Evolutionary conservation across 53 echinoderm and acorn worm species (phyloP).

Genomic region (Paracentrotus lividus): DNA sequence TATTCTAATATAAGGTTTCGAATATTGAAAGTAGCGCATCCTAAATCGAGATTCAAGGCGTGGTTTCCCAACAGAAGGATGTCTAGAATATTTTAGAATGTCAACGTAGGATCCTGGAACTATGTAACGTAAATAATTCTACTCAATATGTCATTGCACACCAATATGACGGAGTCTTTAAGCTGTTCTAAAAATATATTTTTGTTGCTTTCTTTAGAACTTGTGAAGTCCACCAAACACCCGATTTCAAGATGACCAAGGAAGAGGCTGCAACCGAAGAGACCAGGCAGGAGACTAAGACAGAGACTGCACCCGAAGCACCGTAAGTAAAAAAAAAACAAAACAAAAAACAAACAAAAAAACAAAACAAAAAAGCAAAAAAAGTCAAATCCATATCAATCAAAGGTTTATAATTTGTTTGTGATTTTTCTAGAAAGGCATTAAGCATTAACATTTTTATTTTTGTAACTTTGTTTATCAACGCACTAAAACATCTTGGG

Average conservation of each 20-base stretch:
- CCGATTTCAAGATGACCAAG: slow-evolving; percentile 82
- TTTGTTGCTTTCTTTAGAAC: slow-evolving; percentile 13
- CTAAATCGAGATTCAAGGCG: neutral
- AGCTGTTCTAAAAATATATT: neutral
- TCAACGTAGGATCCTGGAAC: neutral
- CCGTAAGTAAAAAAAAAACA: too few relatives aligned
- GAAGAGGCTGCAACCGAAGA: slow-evolving; percentile 90
- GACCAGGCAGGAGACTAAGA: slow-evolving; percentile 82
- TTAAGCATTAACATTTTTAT: too few relatives aligned
- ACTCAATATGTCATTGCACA: neutral
- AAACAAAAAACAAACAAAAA: too few relatives aligned
- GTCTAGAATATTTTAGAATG: neutral
- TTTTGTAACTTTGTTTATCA: too few relatives aligned
- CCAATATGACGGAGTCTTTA: too few relatives aligned
- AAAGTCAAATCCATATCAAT: too few relatives aligned
- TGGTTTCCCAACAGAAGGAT: neutral
- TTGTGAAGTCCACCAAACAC: slow-evolving; percentile 6
- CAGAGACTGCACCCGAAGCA: slow-evolving; percentile 81
- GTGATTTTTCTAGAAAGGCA: too few relatives aligned
- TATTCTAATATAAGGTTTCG: neutral
- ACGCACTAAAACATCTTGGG: too few relatives aligned
- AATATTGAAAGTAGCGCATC: neutral
- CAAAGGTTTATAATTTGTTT: too few relatives aligned
- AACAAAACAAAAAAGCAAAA: too few relatives aligned
- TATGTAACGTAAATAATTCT: neutral